Conservation (phyloP, 2,888 invertebrate genomes). For the Glyphotaelius pellucidus region DNA sequence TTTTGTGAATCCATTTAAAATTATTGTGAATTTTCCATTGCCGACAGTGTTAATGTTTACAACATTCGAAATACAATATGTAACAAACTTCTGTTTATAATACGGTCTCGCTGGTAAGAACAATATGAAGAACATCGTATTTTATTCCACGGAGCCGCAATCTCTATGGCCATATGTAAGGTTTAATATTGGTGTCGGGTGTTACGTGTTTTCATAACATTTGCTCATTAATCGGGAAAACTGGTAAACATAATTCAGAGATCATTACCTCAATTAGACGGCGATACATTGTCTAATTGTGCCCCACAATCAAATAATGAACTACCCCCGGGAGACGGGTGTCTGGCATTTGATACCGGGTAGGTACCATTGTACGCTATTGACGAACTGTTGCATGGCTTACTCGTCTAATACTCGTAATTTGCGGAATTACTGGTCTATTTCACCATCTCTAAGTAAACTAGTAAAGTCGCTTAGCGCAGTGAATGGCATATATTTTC, state of each 20-base stretch:
- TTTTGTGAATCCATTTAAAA: not conserved
- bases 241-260: slow-evolving; percentile 50
- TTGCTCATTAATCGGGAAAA: slow-evolving; percentile 21
- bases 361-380: not conserved
- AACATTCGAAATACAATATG: not conserved
- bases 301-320: not conserved
- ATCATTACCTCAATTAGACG: slow-evolving; percentile 55
- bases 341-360: not conserved
- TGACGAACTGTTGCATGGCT: not conserved
- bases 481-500: too few relatives aligned
- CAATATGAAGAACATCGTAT: not conserved
- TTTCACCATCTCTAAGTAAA: too few relatives aligned
- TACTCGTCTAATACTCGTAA: not conserved
- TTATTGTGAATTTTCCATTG: not conserved
- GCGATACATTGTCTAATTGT: slow-evolving; percentile 22
- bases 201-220: not conserved
- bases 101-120: not conserved
- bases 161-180: not conserved
- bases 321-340: not conserved
- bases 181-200: not conserved
- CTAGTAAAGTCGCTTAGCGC: too few relatives aligned
- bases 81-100: not conserved
- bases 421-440: not conserved
- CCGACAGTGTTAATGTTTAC: not conserved
- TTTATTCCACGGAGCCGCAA: not conserved